Evolutionary conservation across 2,113 vertebrate genomes (phyloP).

Genomic region (Cyprinodon variegatus): DNA sequence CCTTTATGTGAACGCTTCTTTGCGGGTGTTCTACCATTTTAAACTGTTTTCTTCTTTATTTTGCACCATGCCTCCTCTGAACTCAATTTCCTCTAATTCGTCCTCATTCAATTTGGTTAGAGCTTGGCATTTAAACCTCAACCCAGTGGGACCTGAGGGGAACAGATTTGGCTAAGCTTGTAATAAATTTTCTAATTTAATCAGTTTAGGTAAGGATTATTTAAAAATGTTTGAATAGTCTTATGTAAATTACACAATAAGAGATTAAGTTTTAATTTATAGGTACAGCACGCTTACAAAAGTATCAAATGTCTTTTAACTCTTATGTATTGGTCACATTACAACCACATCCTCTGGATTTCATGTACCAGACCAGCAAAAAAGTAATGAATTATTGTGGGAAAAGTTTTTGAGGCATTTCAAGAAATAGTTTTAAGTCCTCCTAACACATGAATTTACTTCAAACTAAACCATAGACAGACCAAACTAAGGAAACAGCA

Average conservation of each 20-base stretch:
- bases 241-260: slow-evolving; percentile 33
- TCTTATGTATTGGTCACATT: neutral
- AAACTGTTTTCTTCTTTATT: slow-evolving; percentile 31
- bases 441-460: too few species aligned
- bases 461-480: too few species aligned
- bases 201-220: slow-evolving; percentile 49
- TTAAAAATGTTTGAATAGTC: slow-evolving; percentile 54
- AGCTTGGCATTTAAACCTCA: slow-evolving; percentile 60
- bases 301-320: neutral
- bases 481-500: too few species aligned
- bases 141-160: slow-evolving; percentile 36
- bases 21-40: slow-evolving; percentile 22
- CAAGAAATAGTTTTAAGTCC: too few species aligned
- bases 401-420: neutral
- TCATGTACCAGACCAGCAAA: too few species aligned
- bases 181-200: slow-evolving; percentile 46
- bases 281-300: neutral
- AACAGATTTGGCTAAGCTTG: slow-evolving; percentile 28
- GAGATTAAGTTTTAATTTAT: slow-evolving; percentile 11
- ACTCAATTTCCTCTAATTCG: slow-evolving; percentile 40
- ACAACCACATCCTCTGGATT: neutral
- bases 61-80: slow-evolving; percentile 26
- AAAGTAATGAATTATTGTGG: neutral
- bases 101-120: slow-evolving; percentile 40
- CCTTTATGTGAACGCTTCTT: slow-evolving; percentile 32